These are phyloP conservation scores for Zaprionus davidi DNA, from an alignment of 1,140 invertebrate genomes.

Conservation along the genomic window DNA sequence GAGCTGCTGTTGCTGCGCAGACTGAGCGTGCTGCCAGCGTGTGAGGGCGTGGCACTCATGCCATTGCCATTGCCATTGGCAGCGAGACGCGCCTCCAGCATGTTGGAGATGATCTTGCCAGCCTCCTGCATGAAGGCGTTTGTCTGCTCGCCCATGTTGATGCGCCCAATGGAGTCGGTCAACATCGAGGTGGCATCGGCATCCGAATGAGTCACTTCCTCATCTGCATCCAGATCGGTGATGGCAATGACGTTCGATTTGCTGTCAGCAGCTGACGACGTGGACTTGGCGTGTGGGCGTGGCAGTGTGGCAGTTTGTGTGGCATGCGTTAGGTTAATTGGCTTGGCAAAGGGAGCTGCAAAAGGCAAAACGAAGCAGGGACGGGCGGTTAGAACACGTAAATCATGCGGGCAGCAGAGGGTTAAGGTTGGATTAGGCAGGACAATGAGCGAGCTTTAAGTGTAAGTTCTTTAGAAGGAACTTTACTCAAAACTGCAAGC, in stretches of 20 bases:
- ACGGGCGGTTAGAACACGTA: slow-evolving; percentile 4
- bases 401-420: slow-evolving; percentile 21
- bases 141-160: slow-evolving; percentile 81
- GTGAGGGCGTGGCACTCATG: slow-evolving; percentile 44
- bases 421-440: background rate
- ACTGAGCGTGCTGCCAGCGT: slow-evolving; percentile 65
- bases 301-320: slow-evolving; percentile 49
- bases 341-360: slow-evolving; percentile 42
- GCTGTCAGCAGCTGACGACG: slow-evolving; percentile 46
- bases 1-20: slow-evolving; percentile 75
- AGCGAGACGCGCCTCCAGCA: slow-evolving; percentile 74
- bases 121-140: slow-evolving; percentile 80
- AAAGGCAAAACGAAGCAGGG: slow-evolving; percentile 14
- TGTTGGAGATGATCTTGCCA: slow-evolving; percentile 79
- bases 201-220: background rate
- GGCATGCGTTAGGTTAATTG: slow-evolving; percentile 47
- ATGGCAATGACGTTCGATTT: slow-evolving; percentile 12
- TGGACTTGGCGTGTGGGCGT: slow-evolving; percentile 33
- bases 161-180: slow-evolving; percentile 67
- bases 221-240: slow-evolving; percentile 7
- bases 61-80: slow-evolving; percentile 12
- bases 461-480: background rate
- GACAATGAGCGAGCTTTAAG: background rate
- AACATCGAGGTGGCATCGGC: slow-evolving; percentile 72
- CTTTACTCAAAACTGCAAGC: background rate